Percentiles rank a stretch among this genome's conserved stretches.
Evolutionary conservation across 2,113 vertebrate species (phyloP).

Genomic region (Dromiciops gliroides): DNA sequence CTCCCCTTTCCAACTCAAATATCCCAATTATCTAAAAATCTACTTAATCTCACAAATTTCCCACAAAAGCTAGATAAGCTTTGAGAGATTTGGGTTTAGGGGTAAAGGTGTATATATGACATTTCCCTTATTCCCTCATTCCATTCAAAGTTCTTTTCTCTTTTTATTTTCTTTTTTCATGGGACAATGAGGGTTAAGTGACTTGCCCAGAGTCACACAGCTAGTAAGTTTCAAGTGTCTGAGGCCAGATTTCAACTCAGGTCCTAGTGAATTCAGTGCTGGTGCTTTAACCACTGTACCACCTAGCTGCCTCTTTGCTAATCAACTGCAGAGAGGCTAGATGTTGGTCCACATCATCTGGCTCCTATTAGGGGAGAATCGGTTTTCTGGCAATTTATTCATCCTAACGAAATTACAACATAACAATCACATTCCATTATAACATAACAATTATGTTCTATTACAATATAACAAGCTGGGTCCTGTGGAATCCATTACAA

Average conservation of each 20-base stretch:
- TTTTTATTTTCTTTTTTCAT: too few species aligned
- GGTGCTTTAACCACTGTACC: too few species aligned
- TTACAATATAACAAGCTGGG: neutral
- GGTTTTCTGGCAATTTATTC: accelerated
- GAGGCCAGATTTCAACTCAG: too few species aligned
- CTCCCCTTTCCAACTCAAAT: neutral
- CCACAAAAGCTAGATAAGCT: neutral
- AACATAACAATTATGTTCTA: neutral
- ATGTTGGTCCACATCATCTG: accelerated
- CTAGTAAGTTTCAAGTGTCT: too few species aligned
- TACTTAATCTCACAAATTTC: neutral
- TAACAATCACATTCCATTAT: neutral
- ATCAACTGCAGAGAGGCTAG: accelerated
- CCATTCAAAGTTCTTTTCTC: neutral
- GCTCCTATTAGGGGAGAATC: neutral
- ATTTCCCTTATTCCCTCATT: neutral
- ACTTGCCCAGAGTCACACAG: too few species aligned
- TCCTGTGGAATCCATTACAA: neutral
- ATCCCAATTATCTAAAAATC: neutral
- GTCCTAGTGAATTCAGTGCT: too few species aligned
- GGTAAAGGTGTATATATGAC: neutral
- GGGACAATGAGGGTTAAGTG: too few species aligned
- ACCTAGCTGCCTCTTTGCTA: too few species aligned
- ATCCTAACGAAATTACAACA: too few species aligned
- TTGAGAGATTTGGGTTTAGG: neutral